Percentiles rank a stretch among this genome's conserved stretches.
Evolutionary conservation across 2,888 invertebrate species (phyloP).

Genomic region (Dynastes grantii): DNA sequence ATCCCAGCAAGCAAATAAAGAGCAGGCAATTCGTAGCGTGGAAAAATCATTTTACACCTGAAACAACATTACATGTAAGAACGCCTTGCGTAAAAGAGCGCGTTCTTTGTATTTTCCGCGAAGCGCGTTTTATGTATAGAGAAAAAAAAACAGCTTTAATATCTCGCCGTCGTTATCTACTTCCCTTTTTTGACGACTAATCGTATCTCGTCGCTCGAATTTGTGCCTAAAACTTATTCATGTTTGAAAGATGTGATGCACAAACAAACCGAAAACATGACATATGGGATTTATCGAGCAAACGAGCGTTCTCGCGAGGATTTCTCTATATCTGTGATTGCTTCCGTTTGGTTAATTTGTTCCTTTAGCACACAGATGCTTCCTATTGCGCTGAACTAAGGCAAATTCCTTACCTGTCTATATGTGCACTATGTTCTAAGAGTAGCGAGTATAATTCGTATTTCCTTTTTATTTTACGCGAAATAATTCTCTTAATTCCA

Average conservation of each 20-base stretch:
- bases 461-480: no score
- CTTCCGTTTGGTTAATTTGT: conserved; percentile 46
- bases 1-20: conserved; percentile 26
- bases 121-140: conserved; percentile 10
- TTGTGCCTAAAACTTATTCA: conserved; percentile 37
- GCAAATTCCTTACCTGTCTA: conserved; percentile 12
- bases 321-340: conserved; percentile 32
- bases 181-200: conserved; percentile 21
- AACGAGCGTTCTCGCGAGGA: conserved; percentile 6
- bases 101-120: neutral
- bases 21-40: conserved; percentile 18
- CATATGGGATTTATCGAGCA: conserved; percentile 47
- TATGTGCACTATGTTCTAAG: no score
- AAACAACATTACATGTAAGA: conserved; percentile 42
- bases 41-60: conserved; percentile 44
- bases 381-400: conserved; percentile 18
- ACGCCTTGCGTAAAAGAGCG: conserved; percentile 8
- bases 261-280: conserved; percentile 41
- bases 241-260: conserved; percentile 30
- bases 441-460: no score
- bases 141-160: neutral
- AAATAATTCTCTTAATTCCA: no score
- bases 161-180: neutral
- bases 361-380: conserved; percentile 26
- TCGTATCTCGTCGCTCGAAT: conserved; percentile 24